phyloP scores from a whole-genome alignment of 2,113 vertebrate genomes.

The Pantherophis guttatus region DNA sequence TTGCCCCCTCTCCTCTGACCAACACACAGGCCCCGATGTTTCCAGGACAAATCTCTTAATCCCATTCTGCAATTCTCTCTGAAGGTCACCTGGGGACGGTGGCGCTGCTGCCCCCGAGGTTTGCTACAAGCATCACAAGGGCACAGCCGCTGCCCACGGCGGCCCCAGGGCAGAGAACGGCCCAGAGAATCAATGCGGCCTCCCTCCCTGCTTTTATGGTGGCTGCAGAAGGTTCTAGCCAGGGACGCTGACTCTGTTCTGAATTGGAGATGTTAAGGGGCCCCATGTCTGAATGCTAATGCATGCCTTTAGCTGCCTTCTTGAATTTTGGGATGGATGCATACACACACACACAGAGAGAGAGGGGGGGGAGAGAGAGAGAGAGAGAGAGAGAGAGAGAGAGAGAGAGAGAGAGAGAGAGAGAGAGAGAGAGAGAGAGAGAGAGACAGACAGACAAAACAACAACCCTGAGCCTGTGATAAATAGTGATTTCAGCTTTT shows the following conservation, averaged over 20 bases:
- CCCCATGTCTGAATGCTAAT: not conserved
- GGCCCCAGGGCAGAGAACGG: constrained; percentile 35
- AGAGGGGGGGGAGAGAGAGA: too few relatives aligned
- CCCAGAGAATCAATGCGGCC: constrained; percentile 50
- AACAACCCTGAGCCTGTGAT: not conserved
- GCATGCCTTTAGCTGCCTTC: not conserved
- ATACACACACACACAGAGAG: not conserved
- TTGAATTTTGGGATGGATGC: not conserved
- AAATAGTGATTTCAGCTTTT: not conserved
- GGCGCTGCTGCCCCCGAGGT: constrained; percentile 17
- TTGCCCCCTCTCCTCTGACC: constrained; percentile 23
- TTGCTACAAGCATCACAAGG: constrained; percentile 20
- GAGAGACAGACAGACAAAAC: not conserved
- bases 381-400: too few relatives aligned
- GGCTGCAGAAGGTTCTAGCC: fast-evolving
- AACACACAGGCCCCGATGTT: not conserved
- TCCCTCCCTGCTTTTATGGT: not conserved
- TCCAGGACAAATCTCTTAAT: constrained; percentile 59
- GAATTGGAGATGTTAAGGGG: not conserved
- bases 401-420: too few relatives aligned
- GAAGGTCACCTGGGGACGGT: constrained; percentile 56
- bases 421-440: too few relatives aligned
- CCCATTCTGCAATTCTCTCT: constrained; percentile 51
- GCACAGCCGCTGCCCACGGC: not conserved
- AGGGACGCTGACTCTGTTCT: not conserved